Evolutionary conservation across 2,888 invertebrate species (phyloP), one percentile per base, ranked within the genome.

Genomic region (Cryptocheilus praepositus): DNA sequence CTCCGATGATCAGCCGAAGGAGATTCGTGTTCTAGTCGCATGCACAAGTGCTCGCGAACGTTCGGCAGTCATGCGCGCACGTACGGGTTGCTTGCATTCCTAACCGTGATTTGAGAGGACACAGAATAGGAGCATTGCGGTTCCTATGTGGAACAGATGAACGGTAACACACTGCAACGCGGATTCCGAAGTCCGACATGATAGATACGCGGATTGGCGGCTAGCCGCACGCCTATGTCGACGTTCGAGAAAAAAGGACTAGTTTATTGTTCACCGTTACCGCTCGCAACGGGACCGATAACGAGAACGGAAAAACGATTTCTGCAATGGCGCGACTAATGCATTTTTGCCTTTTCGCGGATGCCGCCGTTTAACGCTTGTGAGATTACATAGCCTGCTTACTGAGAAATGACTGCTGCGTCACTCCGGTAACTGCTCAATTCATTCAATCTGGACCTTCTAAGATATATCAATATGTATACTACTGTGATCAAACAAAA

Each of bases 101-200:
- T 52, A 61, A 44, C 36, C 36, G 55, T 71, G 55, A 68, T 66
- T 62, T 53, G 43, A 45, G 18, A 61, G 61, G 55, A 56, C 36
- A 18, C 7, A 44, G 22, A 49, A 49, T 65, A 56, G 65, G 15
- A 68, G 59, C 65, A 70, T 73, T 70, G 70, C 64, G 61, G 71
- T 65, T 66, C 63, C 73, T 65, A 65, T 63, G 63, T 25, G 65
- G 61, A 68, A 65, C 61, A 68, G 74, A 74, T 68, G 74, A 75
- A 74, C 74, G 71, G 74, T 68, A 75, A 75, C 36, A 55, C 68
- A 64, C 74, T 75, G 52, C 59, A 58, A 49, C 49, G 45, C 59
- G 1, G 36, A 36, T 36, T 36, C 36, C 36, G 36, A 36, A 36
- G 36, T 36, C 36, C 36, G 11, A 1, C 36, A 36, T 11, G 36